phyloP scores from a whole-genome alignment of 2,888 invertebrate species.

The Drosophila pseudotalamancana region DNA sequence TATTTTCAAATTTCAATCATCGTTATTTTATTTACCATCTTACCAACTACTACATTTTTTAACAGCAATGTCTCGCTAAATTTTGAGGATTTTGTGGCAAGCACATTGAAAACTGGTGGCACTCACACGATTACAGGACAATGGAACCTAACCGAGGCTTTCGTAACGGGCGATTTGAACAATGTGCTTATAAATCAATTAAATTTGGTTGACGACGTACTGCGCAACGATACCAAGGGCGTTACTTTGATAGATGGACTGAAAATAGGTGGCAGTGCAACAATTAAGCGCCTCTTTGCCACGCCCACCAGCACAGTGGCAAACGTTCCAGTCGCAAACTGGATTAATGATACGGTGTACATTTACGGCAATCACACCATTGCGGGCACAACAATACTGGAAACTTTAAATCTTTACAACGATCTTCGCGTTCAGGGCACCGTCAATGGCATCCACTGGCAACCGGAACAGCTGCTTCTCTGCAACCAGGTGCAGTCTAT shows the following conservation, averaged over 20 bases:
- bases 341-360: constrained; percentile 84
- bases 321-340: constrained; percentile 84
- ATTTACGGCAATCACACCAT: constrained; percentile 83
- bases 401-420: constrained; percentile 75
- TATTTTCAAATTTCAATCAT: not conserved
- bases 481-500: constrained; percentile 72
- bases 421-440: constrained; percentile 73
- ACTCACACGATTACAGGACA: constrained; percentile 84
- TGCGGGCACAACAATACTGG: constrained; percentile 83
- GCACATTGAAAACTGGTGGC: constrained; percentile 83
- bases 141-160: constrained; percentile 74
- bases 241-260: constrained; percentile 82
- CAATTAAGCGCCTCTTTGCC: constrained; percentile 82
- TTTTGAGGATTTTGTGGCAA: constrained; percentile 84
- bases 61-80: constrained; percentile 68
- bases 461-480: constrained; percentile 82
- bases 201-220: constrained; percentile 85
- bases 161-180: constrained; percentile 76
- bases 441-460: constrained; percentile 84
- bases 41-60: not conserved
- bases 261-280: constrained; percentile 70
- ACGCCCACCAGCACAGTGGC: constrained; percentile 81
- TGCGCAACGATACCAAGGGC: constrained; percentile 82
- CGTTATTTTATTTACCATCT: too few species aligned
- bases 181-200: constrained; percentile 85